Conservation (phyloP, 2,888 invertebrate species). For the Lomographa bimaculata region DNA sequence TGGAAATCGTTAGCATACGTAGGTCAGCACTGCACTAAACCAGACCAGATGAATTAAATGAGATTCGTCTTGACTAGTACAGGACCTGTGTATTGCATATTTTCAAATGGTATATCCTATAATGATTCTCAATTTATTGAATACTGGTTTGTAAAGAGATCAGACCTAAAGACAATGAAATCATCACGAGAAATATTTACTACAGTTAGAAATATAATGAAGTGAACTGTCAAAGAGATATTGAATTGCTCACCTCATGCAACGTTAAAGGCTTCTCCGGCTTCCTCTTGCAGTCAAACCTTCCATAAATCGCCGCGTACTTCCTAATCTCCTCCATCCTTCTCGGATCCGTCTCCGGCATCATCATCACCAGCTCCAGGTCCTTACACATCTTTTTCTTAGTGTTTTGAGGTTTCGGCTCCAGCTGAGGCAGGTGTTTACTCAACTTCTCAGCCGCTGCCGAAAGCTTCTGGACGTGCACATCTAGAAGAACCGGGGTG, state of each 20-base stretch:
- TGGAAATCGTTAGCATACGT: too few relatives aligned
- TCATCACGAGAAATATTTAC: too few relatives aligned
- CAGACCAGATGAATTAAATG: too few relatives aligned
- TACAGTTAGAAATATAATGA: too few relatives aligned
- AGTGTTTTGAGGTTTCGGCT: slow-evolving; percentile 94
- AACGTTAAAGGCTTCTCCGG: slow-evolving; percentile 98
- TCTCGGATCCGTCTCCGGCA: slow-evolving; percentile 93
- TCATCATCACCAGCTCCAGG: slow-evolving; percentile 95
- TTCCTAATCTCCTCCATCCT: slow-evolving; percentile 97
- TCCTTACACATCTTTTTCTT: slow-evolving; percentile 97
- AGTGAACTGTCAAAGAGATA: too few relatives aligned
- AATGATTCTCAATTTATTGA: too few relatives aligned
- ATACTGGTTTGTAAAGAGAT: too few relatives aligned
- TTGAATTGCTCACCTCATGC: slow-evolving; percentile 90
- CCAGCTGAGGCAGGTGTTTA: slow-evolving; percentile 91
- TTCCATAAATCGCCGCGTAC: slow-evolving; percentile 98
- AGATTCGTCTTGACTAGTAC: too few relatives aligned
- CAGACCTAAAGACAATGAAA: too few relatives aligned
- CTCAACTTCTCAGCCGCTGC: slow-evolving; percentile 93
- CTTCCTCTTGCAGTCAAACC: slow-evolving; percentile 98
- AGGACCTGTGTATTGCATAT: too few relatives aligned
- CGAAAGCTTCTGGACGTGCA: slow-evolving; percentile 93
- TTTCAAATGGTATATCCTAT: too few relatives aligned
- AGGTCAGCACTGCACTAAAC: too few relatives aligned
- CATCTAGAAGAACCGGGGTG: slow-evolving; percentile 91